A percentile compares a stretch with the other conserved stretches of the same genome.
phyloP scores from a whole-genome alignment of 2,797 vertebrate genomes.

The Ambastaia sidthimunki region DNA sequence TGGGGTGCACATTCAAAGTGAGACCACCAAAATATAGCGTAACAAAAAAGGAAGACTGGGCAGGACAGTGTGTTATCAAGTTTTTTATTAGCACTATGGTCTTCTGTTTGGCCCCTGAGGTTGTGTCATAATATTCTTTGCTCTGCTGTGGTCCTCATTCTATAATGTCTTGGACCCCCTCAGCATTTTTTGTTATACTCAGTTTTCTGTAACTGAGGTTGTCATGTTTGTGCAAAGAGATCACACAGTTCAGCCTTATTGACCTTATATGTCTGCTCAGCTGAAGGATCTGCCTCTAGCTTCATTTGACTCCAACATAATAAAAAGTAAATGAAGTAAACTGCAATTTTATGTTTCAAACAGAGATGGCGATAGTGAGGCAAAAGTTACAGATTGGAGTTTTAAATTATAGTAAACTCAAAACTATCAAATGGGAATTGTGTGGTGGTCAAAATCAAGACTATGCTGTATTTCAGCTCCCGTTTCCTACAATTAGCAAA shows the following conservation, averaged over 20 bases:
- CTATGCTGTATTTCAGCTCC: too few relatives aligned
- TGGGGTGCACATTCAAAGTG: slow-evolving; percentile 21
- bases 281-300: background rate
- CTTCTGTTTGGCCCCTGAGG: background rate
- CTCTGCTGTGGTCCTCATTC: background rate
- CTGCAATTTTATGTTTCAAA: too few relatives aligned
- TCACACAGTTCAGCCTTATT: slow-evolving; percentile 4
- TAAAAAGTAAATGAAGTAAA: too few relatives aligned
- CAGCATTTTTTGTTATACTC: slow-evolving; percentile 29
- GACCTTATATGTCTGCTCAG: slow-evolving; percentile 9
- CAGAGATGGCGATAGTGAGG: too few relatives aligned
- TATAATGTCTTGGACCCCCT: slow-evolving; percentile 14
- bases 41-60: background rate
- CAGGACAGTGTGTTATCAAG: background rate
- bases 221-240: slow-evolving; percentile 49
- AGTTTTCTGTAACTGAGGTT: slow-evolving; percentile 44
- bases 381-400: too few relatives aligned
- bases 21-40: background rate
- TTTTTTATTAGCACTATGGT: slow-evolving; percentile 21
- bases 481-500: too few relatives aligned
- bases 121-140: slow-evolving; percentile 15
- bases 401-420: too few relatives aligned
- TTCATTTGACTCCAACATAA: too few relatives aligned
- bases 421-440: too few relatives aligned
- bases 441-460: too few relatives aligned